These are phyloP conservation scores for Pipa parva DNA, from an alignment of 2,113 vertebrate species.

Conservation along the genomic window DNA sequence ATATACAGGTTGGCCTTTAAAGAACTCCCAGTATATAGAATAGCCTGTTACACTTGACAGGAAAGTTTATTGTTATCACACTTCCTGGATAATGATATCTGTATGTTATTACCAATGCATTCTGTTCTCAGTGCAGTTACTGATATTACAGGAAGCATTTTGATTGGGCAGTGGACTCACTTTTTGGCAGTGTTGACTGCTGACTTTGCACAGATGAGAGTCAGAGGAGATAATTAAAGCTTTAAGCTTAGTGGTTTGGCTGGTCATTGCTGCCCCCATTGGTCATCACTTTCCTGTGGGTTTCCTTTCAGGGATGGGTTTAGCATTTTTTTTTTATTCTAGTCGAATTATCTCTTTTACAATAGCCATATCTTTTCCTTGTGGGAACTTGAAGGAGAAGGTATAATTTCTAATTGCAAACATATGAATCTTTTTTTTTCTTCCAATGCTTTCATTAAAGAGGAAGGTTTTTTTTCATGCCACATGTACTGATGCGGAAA, in stretches of 20 bases:
- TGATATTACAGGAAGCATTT: constrained; percentile 16
- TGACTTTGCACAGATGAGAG: constrained; percentile 51
- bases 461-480: constrained; percentile 31
- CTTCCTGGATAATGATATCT: constrained; percentile 35
- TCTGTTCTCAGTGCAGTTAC: constrained; percentile 14
- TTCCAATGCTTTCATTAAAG: constrained; percentile 23
- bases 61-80: constrained; percentile 29
- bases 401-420: constrained; percentile 39
- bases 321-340: constrained; percentile 33
- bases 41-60: constrained; percentile 7
- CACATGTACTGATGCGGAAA: constrained; percentile 31
- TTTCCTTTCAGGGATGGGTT: constrained; percentile 46
- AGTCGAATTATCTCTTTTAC: constrained; percentile 52
- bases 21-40: constrained; percentile 6
- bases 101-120: constrained; percentile 26
- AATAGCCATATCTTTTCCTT: constrained; percentile 55
- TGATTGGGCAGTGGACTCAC: constrained; percentile 34
- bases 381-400: constrained; percentile 47
- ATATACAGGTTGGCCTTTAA: background rate
- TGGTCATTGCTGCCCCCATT: constrained; percentile 47
- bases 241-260: constrained; percentile 54
- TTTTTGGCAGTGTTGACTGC: constrained; percentile 45
- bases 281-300: constrained; percentile 54
- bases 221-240: constrained; percentile 48
- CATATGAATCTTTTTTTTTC: constrained; percentile 20